These are phyloP conservation scores for Drosophila setifemur DNA, from an alignment of 1,140 invertebrate genomes.

Conservation along the genomic window DNA sequence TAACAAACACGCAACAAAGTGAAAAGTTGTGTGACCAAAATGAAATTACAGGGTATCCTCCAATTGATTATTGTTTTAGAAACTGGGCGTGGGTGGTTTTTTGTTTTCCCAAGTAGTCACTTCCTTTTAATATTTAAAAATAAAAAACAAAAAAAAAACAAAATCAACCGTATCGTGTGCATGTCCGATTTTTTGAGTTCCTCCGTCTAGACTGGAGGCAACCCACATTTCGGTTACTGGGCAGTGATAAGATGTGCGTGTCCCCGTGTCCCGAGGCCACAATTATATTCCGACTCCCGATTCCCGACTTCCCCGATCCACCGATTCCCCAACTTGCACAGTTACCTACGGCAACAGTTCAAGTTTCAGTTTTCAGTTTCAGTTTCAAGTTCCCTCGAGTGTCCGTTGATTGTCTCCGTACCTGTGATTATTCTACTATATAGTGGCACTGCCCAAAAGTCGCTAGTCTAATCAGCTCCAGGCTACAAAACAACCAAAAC, in stretches of 20 bases:
- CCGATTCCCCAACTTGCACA: background rate
- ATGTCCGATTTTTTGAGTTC: background rate
- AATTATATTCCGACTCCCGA: background rate
- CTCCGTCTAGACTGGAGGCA: conserved; percentile 1
- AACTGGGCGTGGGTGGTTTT: no score
- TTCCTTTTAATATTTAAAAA: no score
- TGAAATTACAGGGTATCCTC: no score
- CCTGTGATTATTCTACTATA: background rate
- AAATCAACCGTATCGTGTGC: no score
- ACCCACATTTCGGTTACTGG: conserved; percentile 40
- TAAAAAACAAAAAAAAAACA: no score
- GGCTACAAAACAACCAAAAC: conserved; percentile 12
- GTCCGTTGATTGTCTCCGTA: conserved; percentile 11
- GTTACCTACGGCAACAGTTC: conserved; percentile 44
- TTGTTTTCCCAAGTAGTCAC: no score
- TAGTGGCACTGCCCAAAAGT: background rate
- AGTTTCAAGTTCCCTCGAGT: background rate
- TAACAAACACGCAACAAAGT: conserved; percentile 11
- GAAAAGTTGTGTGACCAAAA: no score
- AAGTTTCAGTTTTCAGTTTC: no score
- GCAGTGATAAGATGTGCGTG: conserved; percentile 50
- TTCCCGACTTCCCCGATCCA: no score
- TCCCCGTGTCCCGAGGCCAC: background rate
- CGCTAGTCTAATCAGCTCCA: conserved; percentile 11
- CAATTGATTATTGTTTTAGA: no score